Base-by-base conservation (phyloP, 2,113 vertebrate species). In the Antechinus flavipes region DNA sequence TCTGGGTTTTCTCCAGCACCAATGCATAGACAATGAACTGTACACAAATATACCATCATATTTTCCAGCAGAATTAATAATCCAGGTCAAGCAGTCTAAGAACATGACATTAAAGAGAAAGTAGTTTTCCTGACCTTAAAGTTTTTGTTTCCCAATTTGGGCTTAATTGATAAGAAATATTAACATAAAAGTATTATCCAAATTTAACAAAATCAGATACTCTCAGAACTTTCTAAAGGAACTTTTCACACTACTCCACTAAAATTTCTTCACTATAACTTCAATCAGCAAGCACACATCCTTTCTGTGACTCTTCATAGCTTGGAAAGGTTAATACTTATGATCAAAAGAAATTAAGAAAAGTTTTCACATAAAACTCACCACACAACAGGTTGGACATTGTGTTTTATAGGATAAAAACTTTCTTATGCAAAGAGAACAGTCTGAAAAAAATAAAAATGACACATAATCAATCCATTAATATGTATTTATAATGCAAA, bases 341-440 rank as follows among this genome's bases (percentile, higher is more conserved):
- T 3, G 49, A 56, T 4, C 52, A 26, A 93, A 94, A 53, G 50
- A 1, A 55, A 90, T 27, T 26, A 46, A 53, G 3, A 4, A 89
- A 61, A 54, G 58, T 84, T 84, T 42, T 84, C 68, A 84, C 19
- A 84, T 11, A 92, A 16, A 97, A 99, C 99, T 99, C 95, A 99
- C 99, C 98, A 98, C 98, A 96, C 99, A 99, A 97, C 99, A 99
- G 1, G 99, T 98, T 55, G 99, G 99, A 97, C 99, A 99, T 49
- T 99, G 99, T 23, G 99, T 98, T 98, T 99, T 99, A 97, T 99
- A 99, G 53, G 99, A 99, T 52, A 99, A 95, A 97, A 99, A 99
- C 98, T 99, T 99, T 95, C 99, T 99, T 98, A 99, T 99, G 96
- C 99, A 99, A 89, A 99, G 98, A 76, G 99, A 99, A 95, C 99